A percentile compares a stretch with the other conserved stretches of the same genome.
Evolutionary conservation across 2,797 vertebrate genomes (phyloP).

Genomic region (Aldrovandia affinis): DNA sequence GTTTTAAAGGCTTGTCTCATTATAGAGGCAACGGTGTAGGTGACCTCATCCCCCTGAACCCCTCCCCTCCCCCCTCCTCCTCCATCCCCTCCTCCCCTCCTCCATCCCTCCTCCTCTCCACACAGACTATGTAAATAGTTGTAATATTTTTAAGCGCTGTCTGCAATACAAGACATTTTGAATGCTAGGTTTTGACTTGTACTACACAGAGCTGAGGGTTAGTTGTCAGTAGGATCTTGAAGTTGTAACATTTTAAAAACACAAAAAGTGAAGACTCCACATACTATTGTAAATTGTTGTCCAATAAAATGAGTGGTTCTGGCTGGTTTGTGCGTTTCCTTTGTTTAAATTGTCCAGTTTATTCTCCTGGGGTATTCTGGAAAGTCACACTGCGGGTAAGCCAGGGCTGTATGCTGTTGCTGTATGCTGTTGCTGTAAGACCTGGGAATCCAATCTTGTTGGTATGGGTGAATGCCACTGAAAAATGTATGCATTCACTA

Average conservation of each 20-base stretch:
- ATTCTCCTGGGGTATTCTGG: not conserved
- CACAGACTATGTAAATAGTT: conserved; percentile 92
- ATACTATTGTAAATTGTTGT: conserved; percentile 74
- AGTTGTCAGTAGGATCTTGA: conserved; percentile 71
- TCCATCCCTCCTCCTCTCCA: conserved; percentile 64
- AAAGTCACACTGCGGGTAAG: not conserved
- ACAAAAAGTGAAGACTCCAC: conserved; percentile 57
- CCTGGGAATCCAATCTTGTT: too few relatives aligned
- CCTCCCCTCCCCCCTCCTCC: not conserved
- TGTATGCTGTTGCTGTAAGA: not conserved
- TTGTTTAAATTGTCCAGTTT: conserved; percentile 30
- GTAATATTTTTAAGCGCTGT: conserved; percentile 88
- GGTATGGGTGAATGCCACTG: too few relatives aligned
- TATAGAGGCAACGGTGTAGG: conserved; percentile 99
- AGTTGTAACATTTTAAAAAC: conserved; percentile 74
- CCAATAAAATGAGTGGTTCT: conserved; percentile 67
- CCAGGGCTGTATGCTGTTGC: not conserved
- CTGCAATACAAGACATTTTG: conserved; percentile 80
- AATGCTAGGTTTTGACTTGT: conserved; percentile 86
- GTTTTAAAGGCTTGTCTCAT: conserved; percentile 99
- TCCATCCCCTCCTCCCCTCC: not conserved
- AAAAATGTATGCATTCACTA: too few relatives aligned
- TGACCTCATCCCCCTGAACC: conserved; percentile 68
- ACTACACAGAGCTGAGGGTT: conserved; percentile 79
- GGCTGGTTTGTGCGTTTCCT: conserved; percentile 40